Evolutionary conservation across 2,113 vertebrate species (phyloP).

Genomic region (Vimba vimba): DNA sequence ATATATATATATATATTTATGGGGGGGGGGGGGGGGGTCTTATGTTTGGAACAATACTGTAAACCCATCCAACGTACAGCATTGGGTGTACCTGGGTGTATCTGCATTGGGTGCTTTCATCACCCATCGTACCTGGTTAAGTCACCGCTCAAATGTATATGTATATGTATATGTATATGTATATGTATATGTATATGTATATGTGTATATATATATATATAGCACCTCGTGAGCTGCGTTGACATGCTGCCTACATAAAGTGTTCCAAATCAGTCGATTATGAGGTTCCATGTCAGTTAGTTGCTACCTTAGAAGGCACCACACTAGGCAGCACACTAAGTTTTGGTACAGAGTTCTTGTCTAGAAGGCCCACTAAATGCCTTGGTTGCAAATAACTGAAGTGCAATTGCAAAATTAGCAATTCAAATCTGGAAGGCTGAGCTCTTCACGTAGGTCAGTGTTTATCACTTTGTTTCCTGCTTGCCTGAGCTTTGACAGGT

Average conservation of each 20-base stretch:
- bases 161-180: no score
- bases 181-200: no score
- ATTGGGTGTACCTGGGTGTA: no score
- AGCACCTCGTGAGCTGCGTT: neutral
- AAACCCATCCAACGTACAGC: no score
- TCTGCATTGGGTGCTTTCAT: no score
- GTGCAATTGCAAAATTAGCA: slow-evolving; percentile 46
- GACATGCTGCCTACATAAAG: neutral
- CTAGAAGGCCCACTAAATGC: slow-evolving; percentile 18
- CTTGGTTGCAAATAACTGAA: slow-evolving; percentile 24
- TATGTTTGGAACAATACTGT: no score
- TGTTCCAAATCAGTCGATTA: neutral
- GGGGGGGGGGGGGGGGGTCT: no score
- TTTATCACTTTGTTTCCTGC: slow-evolving; percentile 44
- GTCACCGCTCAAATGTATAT: no score
- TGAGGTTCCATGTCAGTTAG: neutral
- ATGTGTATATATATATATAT: no score
- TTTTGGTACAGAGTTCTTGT: neutral
- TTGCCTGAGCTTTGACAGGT: slow-evolving; percentile 53
- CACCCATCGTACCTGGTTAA: no score
- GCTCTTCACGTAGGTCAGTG: slow-evolving; percentile 39
- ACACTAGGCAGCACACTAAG: neutral
- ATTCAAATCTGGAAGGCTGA: slow-evolving; percentile 29
- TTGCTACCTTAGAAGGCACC: neutral
- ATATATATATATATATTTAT: no score